Evolutionary conservation across 2,888 invertebrate species (phyloP), one percentile per base, ranked within the genome.

Genomic region (Leptopterna dolabrata): DNA sequence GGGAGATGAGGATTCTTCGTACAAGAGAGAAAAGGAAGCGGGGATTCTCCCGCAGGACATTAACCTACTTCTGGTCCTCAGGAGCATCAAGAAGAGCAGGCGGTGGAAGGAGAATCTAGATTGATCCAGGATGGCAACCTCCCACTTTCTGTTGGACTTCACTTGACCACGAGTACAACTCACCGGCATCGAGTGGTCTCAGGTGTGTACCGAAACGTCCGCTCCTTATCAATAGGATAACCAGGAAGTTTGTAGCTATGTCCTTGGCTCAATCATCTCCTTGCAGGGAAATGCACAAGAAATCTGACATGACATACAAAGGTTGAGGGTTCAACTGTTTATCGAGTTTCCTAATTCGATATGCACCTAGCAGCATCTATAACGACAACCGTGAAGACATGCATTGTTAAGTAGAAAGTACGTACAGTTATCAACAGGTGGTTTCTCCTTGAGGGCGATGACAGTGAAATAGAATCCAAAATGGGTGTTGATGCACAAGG

Each of bases 401-500:
- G 36, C 7, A 36, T 4, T 7, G 36, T 36, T 7, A 36, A 36
- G 36, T 36, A 36, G 36, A 36, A 14, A 27, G 41, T 45, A 78
- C 45, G 45, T 78, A 45, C 41, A 45, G 41, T 73, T 73, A 73
- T 73, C 73, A 73, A 73, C 73, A 73, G 73, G n/a, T 73, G 73
- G 27, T 73, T 41, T 73, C 73, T 36, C 36, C 16, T 36, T 2
- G 36, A 16, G 73, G 73, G 73, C 73, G 41, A 73, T 73, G 47
- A 45, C 45, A 78, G 45, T 45, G 78, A 78, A 24, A 51, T 47
- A 80, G 47, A 55, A 81, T 55, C 81, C 51, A 81, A 81, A 81
- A 43, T 16, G 81, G 81, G 81, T 43, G 81, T 81, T 81, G 51
- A 55, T 81, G 81, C 81, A 81, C 81, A 51, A 41, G 19, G 29